These are phyloP conservation scores for Phaetusa simplex DNA, from an alignment of 2,113 vertebrate species.

Conservation along the genomic window DNA sequence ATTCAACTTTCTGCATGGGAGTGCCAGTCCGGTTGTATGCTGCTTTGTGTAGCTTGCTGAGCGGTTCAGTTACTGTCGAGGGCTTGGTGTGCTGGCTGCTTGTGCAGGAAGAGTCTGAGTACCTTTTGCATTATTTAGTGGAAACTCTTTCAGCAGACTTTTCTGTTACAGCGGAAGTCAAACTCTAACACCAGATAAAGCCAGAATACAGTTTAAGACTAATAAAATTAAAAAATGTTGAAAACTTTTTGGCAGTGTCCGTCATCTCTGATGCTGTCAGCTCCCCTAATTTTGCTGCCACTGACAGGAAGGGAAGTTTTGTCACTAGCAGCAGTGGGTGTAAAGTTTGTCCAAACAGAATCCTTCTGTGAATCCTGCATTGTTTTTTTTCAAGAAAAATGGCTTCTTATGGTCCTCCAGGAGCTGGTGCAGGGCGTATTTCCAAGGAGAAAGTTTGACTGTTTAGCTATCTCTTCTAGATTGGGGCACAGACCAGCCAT, in stretches of 20 bases:
- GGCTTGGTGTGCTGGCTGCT: background rate
- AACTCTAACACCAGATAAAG: background rate
- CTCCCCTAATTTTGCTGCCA: background rate
- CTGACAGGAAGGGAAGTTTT: background rate
- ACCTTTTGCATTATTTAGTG: background rate
- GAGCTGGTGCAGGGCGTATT: background rate
- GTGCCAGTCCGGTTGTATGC: accelerated
- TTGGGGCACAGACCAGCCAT: background rate
- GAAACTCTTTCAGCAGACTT: background rate
- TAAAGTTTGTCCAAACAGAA: background rate
- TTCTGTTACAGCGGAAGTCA: background rate
- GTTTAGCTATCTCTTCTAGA: background rate
- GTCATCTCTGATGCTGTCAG: background rate
- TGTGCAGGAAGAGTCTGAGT: background rate
- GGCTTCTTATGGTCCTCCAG: background rate
- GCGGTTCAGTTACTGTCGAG: background rate
- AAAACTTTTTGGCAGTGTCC: background rate
- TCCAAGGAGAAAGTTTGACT: background rate
- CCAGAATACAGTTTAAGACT: background rate
- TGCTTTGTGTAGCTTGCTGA: background rate
- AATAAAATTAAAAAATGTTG: background rate
- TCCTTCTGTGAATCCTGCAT: background rate
- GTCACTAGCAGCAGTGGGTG: background rate
- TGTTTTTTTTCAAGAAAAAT: background rate
- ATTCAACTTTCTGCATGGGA: background rate